A percentile compares a stretch with the other conserved stretches of the same genome.
Evolutionary conservation across 2,888 invertebrate genomes (phyloP).

Genomic region (Chrysotoxum bicinctum): DNA sequence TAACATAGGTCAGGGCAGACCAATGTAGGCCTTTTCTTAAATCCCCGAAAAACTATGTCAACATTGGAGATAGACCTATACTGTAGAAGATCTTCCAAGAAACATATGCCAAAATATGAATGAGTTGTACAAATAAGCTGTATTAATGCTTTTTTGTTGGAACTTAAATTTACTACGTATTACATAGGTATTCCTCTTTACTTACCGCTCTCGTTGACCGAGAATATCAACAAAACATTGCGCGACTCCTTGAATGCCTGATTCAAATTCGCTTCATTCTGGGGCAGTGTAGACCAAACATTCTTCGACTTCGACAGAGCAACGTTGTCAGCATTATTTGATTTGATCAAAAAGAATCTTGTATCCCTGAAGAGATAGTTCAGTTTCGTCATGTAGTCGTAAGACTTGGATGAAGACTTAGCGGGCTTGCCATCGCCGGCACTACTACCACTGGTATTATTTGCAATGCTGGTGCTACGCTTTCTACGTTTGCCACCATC

Average conservation of each 20-base stretch:
- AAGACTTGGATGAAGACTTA: constrained; percentile 84
- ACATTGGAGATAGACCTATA: no score
- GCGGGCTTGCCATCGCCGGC: constrained; percentile 77
- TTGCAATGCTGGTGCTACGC: constrained; percentile 76
- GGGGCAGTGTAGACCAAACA: constrained; percentile 98
- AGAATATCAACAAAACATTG: constrained; percentile 97
- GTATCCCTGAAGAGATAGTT: constrained; percentile 97
- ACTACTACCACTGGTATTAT: constrained; percentile 50
- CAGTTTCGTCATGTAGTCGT: constrained; percentile 93
- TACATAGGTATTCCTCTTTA: constrained; percentile 27
- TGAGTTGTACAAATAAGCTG: background rate
- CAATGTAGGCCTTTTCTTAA: no score
- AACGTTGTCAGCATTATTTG: constrained; percentile 98
- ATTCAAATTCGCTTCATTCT: constrained; percentile 97
- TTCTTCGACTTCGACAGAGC: constrained; percentile 96
- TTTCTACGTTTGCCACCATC: constrained; percentile 52
- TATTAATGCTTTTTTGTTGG: background rate
- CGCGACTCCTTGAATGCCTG: constrained; percentile 95
- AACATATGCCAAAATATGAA: no score
- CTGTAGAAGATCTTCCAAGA: no score
- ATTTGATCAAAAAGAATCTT: constrained; percentile 97
- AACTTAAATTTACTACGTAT: background rate
- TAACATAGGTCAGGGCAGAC: no score
- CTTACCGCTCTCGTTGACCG: constrained; percentile 96
- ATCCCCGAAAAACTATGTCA: no score